phyloP scores from a whole-genome alignment of 2,888 invertebrate species.

The Coleophora flavipennella region DNA sequence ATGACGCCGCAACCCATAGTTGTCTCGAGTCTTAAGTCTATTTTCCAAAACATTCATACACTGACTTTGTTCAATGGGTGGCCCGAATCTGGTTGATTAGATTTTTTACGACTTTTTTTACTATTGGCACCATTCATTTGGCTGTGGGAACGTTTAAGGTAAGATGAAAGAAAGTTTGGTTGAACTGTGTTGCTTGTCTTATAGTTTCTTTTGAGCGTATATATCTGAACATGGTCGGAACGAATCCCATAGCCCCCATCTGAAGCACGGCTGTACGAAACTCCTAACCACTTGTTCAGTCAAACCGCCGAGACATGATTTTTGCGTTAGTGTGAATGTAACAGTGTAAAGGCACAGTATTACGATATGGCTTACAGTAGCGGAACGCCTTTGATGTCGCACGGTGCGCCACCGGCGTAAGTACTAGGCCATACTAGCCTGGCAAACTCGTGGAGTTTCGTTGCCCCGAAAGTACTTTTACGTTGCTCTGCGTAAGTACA shows the following conservation, averaged over 20 bases:
- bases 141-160: constrained; percentile 20
- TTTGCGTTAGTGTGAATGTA: too few species aligned
- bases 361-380: too few species aligned
- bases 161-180: too few species aligned
- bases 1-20: constrained; percentile 49
- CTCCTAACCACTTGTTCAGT: constrained; percentile 61
- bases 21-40: constrained; percentile 24
- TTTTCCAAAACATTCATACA: constrained; percentile 35
- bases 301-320: too few species aligned
- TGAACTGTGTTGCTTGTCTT: too few species aligned
- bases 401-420: too few species aligned
- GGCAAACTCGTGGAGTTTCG: too few species aligned
- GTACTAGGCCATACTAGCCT: too few species aligned
- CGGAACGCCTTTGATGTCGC: too few species aligned
- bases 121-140: constrained; percentile 58
- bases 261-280: constrained; percentile 66
- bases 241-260: constrained; percentile 14
- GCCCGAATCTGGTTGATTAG: constrained; percentile 65
- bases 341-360: too few species aligned
- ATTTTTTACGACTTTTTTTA: constrained; percentile 26
- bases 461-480: too few species aligned
- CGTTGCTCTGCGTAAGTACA: too few species aligned
- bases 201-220: constrained; percentile 12
- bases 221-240: neutral
- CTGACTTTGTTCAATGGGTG: constrained; percentile 53